Evolutionary conservation across 2,888 invertebrate species (phyloP).

Genomic region (Coenonympha glycerion): DNA sequence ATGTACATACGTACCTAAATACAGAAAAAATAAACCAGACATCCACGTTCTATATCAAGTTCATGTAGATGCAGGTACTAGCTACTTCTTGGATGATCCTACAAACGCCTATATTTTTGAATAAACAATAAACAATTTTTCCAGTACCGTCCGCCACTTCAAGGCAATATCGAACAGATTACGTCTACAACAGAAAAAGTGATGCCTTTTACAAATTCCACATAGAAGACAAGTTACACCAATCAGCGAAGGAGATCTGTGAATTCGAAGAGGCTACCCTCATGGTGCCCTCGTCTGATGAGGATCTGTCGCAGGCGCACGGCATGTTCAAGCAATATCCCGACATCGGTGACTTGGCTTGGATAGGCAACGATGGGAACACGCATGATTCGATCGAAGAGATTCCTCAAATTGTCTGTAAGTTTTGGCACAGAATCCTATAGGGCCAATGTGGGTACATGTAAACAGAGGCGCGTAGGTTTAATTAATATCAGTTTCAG

Average conservation of each 20-base stretch:
- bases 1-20: too few species aligned
- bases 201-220: slow-evolving; percentile 59
- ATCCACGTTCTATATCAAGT: too few species aligned
- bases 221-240: slow-evolving; percentile 30
- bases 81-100: too few species aligned
- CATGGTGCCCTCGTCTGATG: slow-evolving; percentile 35
- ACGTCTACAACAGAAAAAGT: slow-evolving; percentile 43
- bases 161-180: slow-evolving; percentile 47
- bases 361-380: slow-evolving; percentile 41
- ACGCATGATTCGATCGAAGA: slow-evolving; percentile 34
- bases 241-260: slow-evolving; percentile 31
- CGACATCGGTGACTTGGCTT: slow-evolving; percentile 42
- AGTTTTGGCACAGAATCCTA: too few species aligned
- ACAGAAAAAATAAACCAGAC: too few species aligned
- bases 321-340: slow-evolving; percentile 50
- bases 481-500: too few species aligned
- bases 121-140: background rate
- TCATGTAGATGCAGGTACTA: too few species aligned
- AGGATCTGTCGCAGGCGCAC: slow-evolving; percentile 44
- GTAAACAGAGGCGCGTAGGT: too few species aligned
- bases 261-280: slow-evolving; percentile 41
- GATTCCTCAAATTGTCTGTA: slow-evolving; percentile 35
- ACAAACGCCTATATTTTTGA: too few species aligned
- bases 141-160: slow-evolving; percentile 8
- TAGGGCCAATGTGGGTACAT: too few species aligned